Percentiles rank a stretch among this genome's conserved stretches.
These are phyloP conservation scores for Piscicola geometra DNA, from an alignment of 2,888 invertebrate species.

Conservation along the genomic window DNA sequence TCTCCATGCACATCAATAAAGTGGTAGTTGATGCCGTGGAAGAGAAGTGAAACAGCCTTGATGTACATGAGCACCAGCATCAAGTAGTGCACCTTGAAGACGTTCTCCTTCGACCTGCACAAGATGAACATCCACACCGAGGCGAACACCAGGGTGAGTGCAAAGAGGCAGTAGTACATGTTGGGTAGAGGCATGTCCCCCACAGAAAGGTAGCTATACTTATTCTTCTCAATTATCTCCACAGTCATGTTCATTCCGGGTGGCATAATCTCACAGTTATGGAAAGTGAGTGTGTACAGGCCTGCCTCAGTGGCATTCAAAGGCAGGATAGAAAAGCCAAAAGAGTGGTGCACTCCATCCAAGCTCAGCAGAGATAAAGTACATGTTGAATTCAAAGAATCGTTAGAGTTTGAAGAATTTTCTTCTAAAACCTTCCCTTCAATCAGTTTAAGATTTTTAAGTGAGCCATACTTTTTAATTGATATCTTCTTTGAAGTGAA, in stretches of 20 bases:
- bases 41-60: conserved; percentile 83
- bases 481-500: conserved; percentile 13
- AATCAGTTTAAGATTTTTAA: not conserved
- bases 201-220: conserved; percentile 78
- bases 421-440: not conserved
- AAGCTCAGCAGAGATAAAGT: not conserved
- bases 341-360: conserved; percentile 28
- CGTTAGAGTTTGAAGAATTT: not conserved
- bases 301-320: conserved; percentile 71
- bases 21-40: conserved; percentile 76
- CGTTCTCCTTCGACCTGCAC: conserved; percentile 61
- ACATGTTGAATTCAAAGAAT: not conserved
- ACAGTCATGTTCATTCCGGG: conserved; percentile 54
- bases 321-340: conserved; percentile 50
- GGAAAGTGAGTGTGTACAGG: conserved; percentile 87
- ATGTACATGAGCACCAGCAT: conserved; percentile 90
- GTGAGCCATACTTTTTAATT: not conserved
- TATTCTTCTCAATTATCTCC: conserved; percentile 79
- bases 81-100: conserved; percentile 90
- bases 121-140: conserved; percentile 86
- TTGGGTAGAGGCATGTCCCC: conserved; percentile 93
- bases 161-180: conserved; percentile 83
- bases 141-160: conserved; percentile 82
- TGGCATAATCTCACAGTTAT: conserved; percentile 71
- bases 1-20: conserved; percentile 87